phyloP scores from a whole-genome alignment of 2,113 vertebrate genomes.

The Xenus cinereus region DNA sequence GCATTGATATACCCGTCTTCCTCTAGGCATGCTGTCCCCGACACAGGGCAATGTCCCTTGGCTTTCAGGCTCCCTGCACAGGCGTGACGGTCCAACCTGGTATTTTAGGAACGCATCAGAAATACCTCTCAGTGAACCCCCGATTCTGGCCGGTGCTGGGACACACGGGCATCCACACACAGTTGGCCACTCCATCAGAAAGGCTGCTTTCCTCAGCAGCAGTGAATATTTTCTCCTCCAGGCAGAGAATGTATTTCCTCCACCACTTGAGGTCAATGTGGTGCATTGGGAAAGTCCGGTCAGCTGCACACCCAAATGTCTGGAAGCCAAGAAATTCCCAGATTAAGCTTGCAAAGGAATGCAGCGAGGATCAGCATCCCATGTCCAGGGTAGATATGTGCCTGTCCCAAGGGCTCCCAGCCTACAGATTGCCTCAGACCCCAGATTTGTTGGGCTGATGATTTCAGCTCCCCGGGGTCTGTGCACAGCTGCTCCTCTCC shows the following conservation, averaged over 20 bases:
- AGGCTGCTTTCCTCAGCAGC: not conserved
- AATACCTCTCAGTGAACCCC: not conserved
- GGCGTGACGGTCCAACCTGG: not conserved
- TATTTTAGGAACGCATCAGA: not conserved
- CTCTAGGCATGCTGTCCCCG: not conserved
- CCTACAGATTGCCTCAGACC: not conserved
- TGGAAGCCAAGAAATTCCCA: not conserved
- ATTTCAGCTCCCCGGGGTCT: not conserved
- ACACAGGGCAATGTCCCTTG: rapidly evolving
- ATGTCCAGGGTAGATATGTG: not conserved
- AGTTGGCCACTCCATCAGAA: not conserved
- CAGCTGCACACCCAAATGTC: not conserved
- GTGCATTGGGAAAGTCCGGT: not conserved
- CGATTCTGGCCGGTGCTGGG: not conserved
- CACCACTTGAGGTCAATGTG: not conserved
- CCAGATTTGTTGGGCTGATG: not conserved
- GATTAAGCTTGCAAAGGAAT: not conserved
- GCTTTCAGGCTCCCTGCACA: not conserved
- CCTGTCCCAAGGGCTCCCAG: not conserved
- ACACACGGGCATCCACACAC: rapidly evolving
- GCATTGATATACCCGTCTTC: not conserved
- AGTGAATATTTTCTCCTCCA: not conserved
- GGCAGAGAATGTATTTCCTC: no score
- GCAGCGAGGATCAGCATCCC: not conserved
- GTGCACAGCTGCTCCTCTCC: not conserved